These are phyloP conservation scores for Hylia prasina DNA, from an alignment of 2,113 vertebrate species.

Conservation along the genomic window DNA sequence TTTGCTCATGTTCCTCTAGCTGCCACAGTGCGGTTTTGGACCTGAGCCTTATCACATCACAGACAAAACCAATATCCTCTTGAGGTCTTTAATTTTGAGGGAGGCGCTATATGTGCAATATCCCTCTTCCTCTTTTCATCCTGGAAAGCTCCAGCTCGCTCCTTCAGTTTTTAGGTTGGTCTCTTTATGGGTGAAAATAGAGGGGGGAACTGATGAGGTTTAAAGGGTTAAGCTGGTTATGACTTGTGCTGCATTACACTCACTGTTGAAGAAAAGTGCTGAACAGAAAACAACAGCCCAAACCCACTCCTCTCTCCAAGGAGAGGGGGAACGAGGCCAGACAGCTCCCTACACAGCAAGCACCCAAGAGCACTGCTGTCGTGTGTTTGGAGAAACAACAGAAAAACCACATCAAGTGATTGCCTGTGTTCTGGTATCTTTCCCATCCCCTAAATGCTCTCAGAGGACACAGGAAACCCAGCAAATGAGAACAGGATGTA, in stretches of 20 bases:
- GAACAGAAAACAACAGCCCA: not conserved
- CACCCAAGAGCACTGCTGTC: not conserved
- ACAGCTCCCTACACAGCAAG: not conserved
- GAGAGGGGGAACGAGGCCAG: fast-evolving
- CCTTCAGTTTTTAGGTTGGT: not conserved
- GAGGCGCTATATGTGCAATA: not conserved
- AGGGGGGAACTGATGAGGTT: not conserved
- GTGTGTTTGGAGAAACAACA: not conserved
- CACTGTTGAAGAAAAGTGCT: not conserved
- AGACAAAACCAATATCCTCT: not conserved
- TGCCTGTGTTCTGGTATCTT: not conserved
- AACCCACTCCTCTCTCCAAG: not conserved
- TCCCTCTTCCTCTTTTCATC: not conserved
- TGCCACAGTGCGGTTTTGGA: not conserved
- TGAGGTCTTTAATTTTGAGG: not conserved
- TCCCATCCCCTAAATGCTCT: not conserved
- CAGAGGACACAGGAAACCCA: not conserved
- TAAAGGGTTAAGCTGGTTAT: not conserved
- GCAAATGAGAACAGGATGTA: not conserved
- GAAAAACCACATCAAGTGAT: fast-evolving
- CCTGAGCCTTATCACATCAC: not conserved
- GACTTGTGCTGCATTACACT: not conserved
- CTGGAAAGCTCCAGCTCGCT: not conserved
- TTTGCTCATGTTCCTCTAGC: not conserved
- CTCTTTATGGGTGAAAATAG: not conserved